phyloP scores from a whole-genome alignment of 1,140 invertebrate genomes.

The Eumaeus atala region DNA sequence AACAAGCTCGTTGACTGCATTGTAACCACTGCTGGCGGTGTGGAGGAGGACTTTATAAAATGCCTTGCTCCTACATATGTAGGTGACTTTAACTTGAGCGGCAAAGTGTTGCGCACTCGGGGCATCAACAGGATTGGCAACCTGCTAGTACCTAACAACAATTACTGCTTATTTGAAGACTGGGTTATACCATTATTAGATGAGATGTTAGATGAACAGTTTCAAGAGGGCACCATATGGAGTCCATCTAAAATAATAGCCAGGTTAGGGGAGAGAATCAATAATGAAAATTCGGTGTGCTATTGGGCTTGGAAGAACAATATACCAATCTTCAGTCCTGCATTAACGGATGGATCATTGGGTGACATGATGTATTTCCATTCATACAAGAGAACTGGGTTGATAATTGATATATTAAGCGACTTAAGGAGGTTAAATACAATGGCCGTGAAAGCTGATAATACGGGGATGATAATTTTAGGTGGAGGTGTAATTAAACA shows the following conservation, averaged over 20 bases:
- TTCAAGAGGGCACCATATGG: slow-evolving; percentile 85
- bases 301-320: slow-evolving; percentile 99
- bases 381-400: slow-evolving; percentile 92
- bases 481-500: slow-evolving; percentile 99
- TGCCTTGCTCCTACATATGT: slow-evolving; percentile 96
- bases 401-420: slow-evolving; percentile 95
- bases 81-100: slow-evolving; percentile 92
- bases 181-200: slow-evolving; percentile 97
- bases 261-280: slow-evolving; percentile 92
- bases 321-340: slow-evolving; percentile 98
- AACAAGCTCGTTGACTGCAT: slow-evolving; percentile 93
- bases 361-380: slow-evolving; percentile 99
- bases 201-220: slow-evolving; percentile 93
- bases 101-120: slow-evolving; percentile 83
- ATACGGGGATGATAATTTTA: slow-evolving; percentile 97
- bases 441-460: slow-evolving; percentile 94
- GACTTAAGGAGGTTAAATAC: slow-evolving; percentile 94
- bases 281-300: slow-evolving; percentile 93
- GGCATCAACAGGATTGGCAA: slow-evolving; percentile 99
- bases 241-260: slow-evolving; percentile 84
- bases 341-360: slow-evolving; percentile 97
- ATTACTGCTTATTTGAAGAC: slow-evolving; percentile 98
- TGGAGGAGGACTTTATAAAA: slow-evolving; percentile 99
- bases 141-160: slow-evolving; percentile 97
- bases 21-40: slow-evolving; percentile 97